Conservation (phyloP, 2,888 invertebrate genomes). For the Sinhomidia bicolor region DNA sequence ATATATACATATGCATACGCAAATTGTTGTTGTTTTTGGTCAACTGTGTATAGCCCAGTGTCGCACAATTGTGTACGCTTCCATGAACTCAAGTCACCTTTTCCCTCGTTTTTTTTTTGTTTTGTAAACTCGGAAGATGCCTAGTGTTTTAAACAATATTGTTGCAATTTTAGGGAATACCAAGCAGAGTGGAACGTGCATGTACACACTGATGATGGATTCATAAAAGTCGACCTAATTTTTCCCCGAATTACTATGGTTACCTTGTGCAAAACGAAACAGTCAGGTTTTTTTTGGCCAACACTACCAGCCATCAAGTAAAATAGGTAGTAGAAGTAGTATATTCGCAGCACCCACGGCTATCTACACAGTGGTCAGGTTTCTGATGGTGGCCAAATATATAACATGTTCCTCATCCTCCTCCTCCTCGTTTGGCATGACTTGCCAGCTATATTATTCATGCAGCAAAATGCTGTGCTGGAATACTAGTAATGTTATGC, state of each 20-base stretch:
- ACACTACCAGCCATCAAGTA: background rate
- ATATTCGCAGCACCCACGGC: no score
- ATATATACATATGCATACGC: background rate
- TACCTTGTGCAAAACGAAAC: constrained; percentile 47
- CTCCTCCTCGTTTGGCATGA: no score
- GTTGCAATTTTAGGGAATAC: background rate
- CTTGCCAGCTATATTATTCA: no score
- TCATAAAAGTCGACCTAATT: constrained; percentile 59
- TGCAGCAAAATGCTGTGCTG: no score
- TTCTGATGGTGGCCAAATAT: no score
- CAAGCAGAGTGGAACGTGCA: background rate
- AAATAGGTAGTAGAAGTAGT: background rate
- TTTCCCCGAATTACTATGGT: constrained; percentile 46
- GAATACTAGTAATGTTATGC: no score
- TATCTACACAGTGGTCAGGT: no score
- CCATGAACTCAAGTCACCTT: constrained; percentile 52
- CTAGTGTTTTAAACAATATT: background rate
- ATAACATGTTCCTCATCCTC: no score
- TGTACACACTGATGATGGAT: constrained; percentile 5
- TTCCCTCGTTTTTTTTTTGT: constrained; percentile 16
- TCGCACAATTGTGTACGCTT: background rate
- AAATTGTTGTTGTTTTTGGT: no score
- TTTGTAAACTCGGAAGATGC: background rate
- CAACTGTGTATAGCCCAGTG: no score
- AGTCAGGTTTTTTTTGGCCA: constrained; percentile 27